Base-by-base conservation (phyloP, 2,797 vertebrate species). In the Onychomys arenicola region DNA sequence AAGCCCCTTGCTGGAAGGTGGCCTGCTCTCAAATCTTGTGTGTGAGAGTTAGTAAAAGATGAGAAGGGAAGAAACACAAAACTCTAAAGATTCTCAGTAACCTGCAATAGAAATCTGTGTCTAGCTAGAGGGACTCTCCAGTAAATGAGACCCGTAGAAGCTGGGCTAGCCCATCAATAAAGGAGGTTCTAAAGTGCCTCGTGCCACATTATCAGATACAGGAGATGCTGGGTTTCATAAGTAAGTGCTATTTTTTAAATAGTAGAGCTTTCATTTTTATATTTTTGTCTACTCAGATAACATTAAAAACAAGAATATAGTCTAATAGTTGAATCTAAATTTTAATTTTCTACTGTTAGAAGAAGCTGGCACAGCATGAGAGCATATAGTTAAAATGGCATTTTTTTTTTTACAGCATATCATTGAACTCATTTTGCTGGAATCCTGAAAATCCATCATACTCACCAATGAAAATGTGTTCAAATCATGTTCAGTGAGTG, bases 271-370 rank as follows among this genome's bases (percentile, higher is more conserved):
- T 29, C 76, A 7, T 43, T 37, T 83, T 69, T 95, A 80, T 86
- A 14, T 67, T 76, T 55, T 59, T 78, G 37, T 46, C 32, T 92
- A 43, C 49, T 92, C 63, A 71, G 52, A 65, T 40, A 67, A 3
- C 7, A 43, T 87, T 95, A 89, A 92, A 89, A 86, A 61, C 2
- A 93, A 14, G 52, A 89, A 71, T 85, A 46, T 52, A 55, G 46
- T 83, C 78, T 84, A 89, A 82, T 57, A 40, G 9, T 49, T 71
- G 40, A 71, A 61, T 34, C 5, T 71, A 80, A 46, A 71, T 80
- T 49, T 40, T 43, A 78, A 77, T 1, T 86, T 49, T 61, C 46
- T 57, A 80, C 25, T 88, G 21, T 43, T 75, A 76, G 37, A 76
- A 61, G 29, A 73, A 95, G 65, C 43, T 89, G 59, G 29, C 25